Conservation (phyloP, 2,888 invertebrate genomes). For the Lamproptera curius region DNA sequence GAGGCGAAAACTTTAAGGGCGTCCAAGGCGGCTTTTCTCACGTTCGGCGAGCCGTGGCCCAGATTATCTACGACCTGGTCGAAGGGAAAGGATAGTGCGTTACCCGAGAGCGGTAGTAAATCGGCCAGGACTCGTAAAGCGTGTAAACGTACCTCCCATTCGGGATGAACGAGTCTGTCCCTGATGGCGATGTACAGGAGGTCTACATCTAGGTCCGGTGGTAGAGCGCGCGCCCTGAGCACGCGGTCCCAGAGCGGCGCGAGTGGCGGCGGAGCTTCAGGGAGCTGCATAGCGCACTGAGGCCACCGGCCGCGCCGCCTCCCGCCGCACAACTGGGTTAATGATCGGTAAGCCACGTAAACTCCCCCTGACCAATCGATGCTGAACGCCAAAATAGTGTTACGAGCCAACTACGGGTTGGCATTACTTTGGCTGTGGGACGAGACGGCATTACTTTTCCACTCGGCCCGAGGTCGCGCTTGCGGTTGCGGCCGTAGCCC, state of each 20-base stretch:
- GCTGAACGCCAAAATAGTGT: constrained; percentile 25
- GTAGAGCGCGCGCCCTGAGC: constrained; percentile 84
- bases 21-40: constrained; percentile 88
- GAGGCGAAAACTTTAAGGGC: constrained; percentile 85
- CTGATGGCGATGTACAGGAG: constrained; percentile 84
- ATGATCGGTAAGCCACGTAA: constrained; percentile 72
- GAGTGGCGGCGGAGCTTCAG: constrained; percentile 74
- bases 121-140: constrained; percentile 88
- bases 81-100: constrained; percentile 83
- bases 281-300: constrained; percentile 65
- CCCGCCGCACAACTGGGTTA: constrained; percentile 73
- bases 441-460: not conserved
- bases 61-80: constrained; percentile 87
- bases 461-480: not conserved
- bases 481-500: not conserved
- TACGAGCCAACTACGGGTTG: constrained; percentile 27
- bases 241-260: constrained; percentile 91
- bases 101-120: constrained; percentile 85
- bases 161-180: constrained; percentile 86
- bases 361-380: constrained; percentile 73
- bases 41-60: constrained; percentile 88
- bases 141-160: constrained; percentile 91
- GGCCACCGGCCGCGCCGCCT: constrained; percentile 68
- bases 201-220: constrained; percentile 81
- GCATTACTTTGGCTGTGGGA: constrained; percentile 31